These are phyloP conservation scores for Stictonetta naevosa DNA, from an alignment of 2,113 vertebrate species.

Conservation along the genomic window DNA sequence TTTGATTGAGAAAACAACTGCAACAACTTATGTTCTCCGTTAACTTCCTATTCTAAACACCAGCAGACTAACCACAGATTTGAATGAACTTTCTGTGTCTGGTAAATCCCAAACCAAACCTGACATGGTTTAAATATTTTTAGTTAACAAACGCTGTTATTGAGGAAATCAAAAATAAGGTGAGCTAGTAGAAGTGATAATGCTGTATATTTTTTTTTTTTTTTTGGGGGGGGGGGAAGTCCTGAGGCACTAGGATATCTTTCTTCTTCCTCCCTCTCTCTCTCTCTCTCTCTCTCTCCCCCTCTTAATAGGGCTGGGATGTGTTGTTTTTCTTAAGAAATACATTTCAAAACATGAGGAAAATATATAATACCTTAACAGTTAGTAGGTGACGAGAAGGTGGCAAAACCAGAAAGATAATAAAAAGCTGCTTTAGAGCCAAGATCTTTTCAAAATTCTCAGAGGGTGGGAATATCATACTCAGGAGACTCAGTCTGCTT, in stretches of 20 bases:
- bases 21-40: background rate
- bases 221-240: no score
- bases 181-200: background rate
- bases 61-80: background rate
- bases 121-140: background rate
- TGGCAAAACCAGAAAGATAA: background rate
- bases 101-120: background rate
- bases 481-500: background rate
- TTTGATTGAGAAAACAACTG: conserved; percentile 13
- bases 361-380: background rate
- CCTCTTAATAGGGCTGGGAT: background rate
- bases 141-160: background rate
- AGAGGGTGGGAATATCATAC: background rate
- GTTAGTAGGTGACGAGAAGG: background rate
- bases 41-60: background rate
- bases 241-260: background rate
- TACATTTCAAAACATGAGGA: background rate
- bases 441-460: background rate
- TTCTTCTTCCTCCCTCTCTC: no score
- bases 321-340: background rate
- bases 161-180: background rate
- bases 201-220: no score
- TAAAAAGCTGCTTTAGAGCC: background rate
- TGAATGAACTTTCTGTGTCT: background rate
- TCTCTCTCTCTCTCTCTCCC: no score